Evolutionary conservation across 64 coral and sea anemone species (phyloP), one percentile per base, ranked within the genome.

Genomic region (Pocillopora verrucosa): DNA sequence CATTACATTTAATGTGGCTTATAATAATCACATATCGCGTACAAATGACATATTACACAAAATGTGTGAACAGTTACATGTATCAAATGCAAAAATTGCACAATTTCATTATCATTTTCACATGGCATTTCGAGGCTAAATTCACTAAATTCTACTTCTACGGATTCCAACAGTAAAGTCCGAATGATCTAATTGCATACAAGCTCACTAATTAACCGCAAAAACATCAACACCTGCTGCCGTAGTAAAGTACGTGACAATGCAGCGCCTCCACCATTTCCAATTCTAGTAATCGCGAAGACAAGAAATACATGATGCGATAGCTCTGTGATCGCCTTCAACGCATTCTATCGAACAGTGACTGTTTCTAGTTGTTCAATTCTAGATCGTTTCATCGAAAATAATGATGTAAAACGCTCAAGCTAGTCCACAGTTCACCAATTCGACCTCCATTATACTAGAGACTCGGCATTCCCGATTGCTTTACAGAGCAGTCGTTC

Each of bases 401-500:
- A 51, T 17, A 85, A 19, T 12, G 19, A 30, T 34, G 59, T 67
- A 83, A 83, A 85, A 22, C 36, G 62, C 20, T 37, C 36, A 65
- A 85, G 68, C 5, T 72, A 85, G 9, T 72, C 82, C 82, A 85
- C 65, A 83, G 82, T 85, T 22, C 82, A 85, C 56, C 75, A 15
- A 77, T 62, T 85, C 65, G 82, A 65, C 22, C 45, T 70, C 67
- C 67, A 70, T 24, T 72, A 30, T 83, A 30, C 13, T 85, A 63
- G 57, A 72, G 82, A 26, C 62, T 56, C 51, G 80, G 80, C 62
- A 35, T 56, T 83, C 41, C 82, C 67, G 82, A 85, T 85, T 36
- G 38, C 82, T n/a, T 85, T 69, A 72, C 36, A 85, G 20, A 85
- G 82, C 82, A 58, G 70, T 72, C 82, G 13, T 84, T 65, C 82